A percentile compares a stretch with the other conserved stretches of the same genome.
phyloP scores from a whole-genome alignment of 2,888 invertebrate genomes.

The Anaspis maculata region DNA sequence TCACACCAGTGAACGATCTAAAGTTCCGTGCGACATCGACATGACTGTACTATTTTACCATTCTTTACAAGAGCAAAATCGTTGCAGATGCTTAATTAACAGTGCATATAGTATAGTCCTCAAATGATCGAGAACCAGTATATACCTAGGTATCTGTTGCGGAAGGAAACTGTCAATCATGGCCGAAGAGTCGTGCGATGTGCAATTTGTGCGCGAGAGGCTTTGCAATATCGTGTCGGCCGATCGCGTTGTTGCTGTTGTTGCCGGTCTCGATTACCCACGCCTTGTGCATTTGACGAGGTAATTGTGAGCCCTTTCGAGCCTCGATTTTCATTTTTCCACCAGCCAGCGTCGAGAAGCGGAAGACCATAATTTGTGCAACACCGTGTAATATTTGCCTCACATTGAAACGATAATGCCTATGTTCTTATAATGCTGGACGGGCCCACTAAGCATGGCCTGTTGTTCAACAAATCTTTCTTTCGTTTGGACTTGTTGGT shows the following conservation, averaged over 20 bases:
- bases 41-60: no score
- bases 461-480: conserved; percentile 12
- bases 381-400: conserved; percentile 37
- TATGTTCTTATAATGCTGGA: conserved; percentile 13
- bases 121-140: no score
- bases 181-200: conserved; percentile 29
- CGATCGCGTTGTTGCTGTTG: conserved; percentile 21
- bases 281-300: no score
- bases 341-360: no score
- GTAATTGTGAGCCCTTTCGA: conserved; percentile 35
- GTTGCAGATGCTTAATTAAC: no score
- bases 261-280: conserved; percentile 31
- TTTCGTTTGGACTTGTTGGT: no score
- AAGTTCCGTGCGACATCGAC: no score
- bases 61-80: no score
- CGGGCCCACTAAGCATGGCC: conserved; percentile 17
- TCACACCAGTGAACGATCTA: no score
- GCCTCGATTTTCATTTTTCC: conserved; percentile 33
- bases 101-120: no score
- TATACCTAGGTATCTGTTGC: conserved; percentile 13
- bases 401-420: conserved; percentile 34
- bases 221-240: conserved; percentile 29
- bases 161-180: conserved; percentile 34
- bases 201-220: no score
- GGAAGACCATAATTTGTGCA: conserved; percentile 40